phyloP scores from a whole-genome alignment of 2,888 invertebrate genomes.

The Marronus borbonicus region DNA sequence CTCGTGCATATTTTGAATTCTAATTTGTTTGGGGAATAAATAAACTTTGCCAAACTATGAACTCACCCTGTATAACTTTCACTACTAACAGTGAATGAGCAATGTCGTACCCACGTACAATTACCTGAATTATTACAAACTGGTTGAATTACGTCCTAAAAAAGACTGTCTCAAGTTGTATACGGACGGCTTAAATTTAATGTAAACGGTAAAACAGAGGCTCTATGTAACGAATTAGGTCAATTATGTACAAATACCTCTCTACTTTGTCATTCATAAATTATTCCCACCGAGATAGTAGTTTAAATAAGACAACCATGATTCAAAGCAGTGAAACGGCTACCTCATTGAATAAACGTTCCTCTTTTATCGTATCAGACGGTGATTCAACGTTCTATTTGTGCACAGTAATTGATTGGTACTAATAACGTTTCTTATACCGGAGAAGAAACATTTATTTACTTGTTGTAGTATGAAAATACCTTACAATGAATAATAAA shows the following conservation, averaged over 20 bases:
- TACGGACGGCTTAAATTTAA: background rate
- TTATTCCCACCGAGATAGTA: conserved; percentile 7
- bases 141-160: background rate
- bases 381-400: conserved; percentile 32
- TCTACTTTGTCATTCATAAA: conserved; percentile 23
- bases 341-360: conserved; percentile 24
- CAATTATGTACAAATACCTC: conserved; percentile 14
- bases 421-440: background rate
- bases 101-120: no score
- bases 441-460: background rate
- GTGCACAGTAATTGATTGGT: conserved; percentile 16
- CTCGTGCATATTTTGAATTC: no score
- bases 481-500: background rate
- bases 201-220: background rate
- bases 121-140: background rate
- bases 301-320: conserved; percentile 17
- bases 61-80: no score
- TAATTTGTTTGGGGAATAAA: no score
- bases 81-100: no score
- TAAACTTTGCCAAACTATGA: no score
- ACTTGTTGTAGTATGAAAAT: background rate
- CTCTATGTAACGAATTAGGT: background rate
- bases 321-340: conserved; percentile 27
- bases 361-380: conserved; percentile 30
- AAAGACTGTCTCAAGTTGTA: background rate